phyloP scores from a whole-genome alignment of 2,888 invertebrate species.

The Stenotaenia linearis region DNA sequence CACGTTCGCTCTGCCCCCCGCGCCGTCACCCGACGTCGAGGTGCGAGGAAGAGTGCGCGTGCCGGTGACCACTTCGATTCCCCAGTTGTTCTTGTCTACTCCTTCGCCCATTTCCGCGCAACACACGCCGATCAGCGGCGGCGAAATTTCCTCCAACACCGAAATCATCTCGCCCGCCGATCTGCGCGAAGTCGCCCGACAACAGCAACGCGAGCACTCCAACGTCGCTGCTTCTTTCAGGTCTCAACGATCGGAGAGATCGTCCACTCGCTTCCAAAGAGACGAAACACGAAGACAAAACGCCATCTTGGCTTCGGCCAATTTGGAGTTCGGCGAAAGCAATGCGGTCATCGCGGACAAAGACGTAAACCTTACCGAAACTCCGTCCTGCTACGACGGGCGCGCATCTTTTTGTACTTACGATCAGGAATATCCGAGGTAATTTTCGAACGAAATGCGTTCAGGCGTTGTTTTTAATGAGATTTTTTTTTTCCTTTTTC shows the following conservation, averaged over 20 bases:
- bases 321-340: too few species aligned
- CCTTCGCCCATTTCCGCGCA: neutral
- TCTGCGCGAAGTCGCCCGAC: neutral
- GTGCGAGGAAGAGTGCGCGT: conserved; percentile 26
- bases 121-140: neutral
- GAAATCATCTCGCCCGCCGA: conserved; percentile 29
- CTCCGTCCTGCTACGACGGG: neutral
- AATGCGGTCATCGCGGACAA: neutral
- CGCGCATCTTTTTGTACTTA: neutral
- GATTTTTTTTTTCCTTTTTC: neutral
- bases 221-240: neutral
- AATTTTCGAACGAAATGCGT: too few species aligned
- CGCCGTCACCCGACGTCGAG: conserved; percentile 6
- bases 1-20: neutral
- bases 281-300: neutral
- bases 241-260: neutral
- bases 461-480: neutral
- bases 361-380: neutral
- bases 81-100: neutral
- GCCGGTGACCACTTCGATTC: neutral
- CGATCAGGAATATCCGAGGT: neutral
- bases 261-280: conserved; percentile 26
- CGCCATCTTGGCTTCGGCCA: neutral
- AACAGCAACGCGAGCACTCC: neutral
- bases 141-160: conserved; percentile 3